Base-by-base conservation (phyloP, 2,888 invertebrate species). In the Phymatocera aterrima region DNA sequence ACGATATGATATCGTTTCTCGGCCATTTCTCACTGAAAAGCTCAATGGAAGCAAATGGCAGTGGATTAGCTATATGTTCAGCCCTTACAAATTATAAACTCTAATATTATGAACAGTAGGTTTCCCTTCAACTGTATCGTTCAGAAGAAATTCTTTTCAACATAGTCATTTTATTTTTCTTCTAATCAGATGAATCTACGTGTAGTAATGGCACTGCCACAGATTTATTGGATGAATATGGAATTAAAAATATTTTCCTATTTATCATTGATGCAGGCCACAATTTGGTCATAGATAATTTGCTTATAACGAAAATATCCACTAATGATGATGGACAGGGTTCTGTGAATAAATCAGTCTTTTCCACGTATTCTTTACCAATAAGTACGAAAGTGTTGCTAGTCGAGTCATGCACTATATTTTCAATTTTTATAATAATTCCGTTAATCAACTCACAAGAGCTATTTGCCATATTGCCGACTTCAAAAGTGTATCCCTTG, bases 261-360 rank as follows among this genome's bases (percentile, higher is more conserved):
- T 61, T 31, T 61, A 61, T 61, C 61, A n/a, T 31, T n/a, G 61
- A 61, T 61, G 37, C 61, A 10, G 10, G 60, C 28, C 28, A 60
- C n/a, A 60, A 15, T 31, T 60, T 34, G 15, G 34, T 60, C 31
- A 1, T n/a, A 60, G 60, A 60, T 15, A 28, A 28, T 31, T 60
- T 28, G 1, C 60, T n/a, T 1, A 60, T 31, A 1, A 34, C n/a
- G 2, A 31, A 34, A 15, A 60, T 60, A 60, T 60, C 3, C 1
- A 60, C 3, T n/a, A 60, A 31, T 31, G 60, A 60, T 15, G 60
- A 60, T 31, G 5, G 31, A 60, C 60, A 60, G 15, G 60, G 60
- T 31, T 28, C n/a, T 12, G 60, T 31, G 34, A 31, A 60, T 31
- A 60, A 15, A 31, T 60, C 60, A n/a, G 5, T n/a, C 2, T n/a